Evolutionary conservation across 2,888 invertebrate species (phyloP).

Genomic region (Zygothrica quintamaculata): DNA sequence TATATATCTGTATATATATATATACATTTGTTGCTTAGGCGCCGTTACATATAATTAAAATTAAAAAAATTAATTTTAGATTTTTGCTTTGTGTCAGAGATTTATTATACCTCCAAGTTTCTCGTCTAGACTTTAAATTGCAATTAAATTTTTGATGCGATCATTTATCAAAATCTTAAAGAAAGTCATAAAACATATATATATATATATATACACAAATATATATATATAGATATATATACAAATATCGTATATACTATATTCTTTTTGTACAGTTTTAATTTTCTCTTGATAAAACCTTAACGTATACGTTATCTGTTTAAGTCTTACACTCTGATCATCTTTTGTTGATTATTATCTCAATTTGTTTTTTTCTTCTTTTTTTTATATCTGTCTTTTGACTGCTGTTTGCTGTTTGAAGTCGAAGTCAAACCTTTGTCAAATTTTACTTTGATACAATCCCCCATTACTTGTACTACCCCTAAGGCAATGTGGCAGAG

Average conservation of each 20-base stretch:
- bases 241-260: background rate
- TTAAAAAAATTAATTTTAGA: conserved; percentile 64
- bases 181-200: conserved; percentile 2
- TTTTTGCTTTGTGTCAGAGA: conserved; percentile 58
- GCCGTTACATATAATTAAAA: conserved; percentile 67
- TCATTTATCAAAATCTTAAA: conserved; percentile 48
- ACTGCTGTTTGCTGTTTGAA: conserved; percentile 50
- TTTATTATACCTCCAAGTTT: conserved; percentile 53
- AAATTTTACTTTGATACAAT: conserved; percentile 66
- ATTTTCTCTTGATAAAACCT: too few species aligned
- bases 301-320: conserved; percentile 3
- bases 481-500: conserved; percentile 45
- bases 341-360: conserved; percentile 49
- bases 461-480: conserved; percentile 34
- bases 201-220: background rate
- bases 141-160: conserved; percentile 45
- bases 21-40: conserved; percentile 30
- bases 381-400: too few species aligned
- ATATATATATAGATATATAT: background rate
- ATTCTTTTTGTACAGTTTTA: conserved; percentile 6
- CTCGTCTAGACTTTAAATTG: conserved; percentile 39
- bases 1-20: conserved; percentile 30
- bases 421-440: conserved; percentile 70
- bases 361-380: conserved; percentile 51
- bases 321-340: conserved; percentile 6